Evolutionary conservation across 2,888 invertebrate genomes (phyloP).

Genomic region (Kuschelorhynchus macadamiae): DNA sequence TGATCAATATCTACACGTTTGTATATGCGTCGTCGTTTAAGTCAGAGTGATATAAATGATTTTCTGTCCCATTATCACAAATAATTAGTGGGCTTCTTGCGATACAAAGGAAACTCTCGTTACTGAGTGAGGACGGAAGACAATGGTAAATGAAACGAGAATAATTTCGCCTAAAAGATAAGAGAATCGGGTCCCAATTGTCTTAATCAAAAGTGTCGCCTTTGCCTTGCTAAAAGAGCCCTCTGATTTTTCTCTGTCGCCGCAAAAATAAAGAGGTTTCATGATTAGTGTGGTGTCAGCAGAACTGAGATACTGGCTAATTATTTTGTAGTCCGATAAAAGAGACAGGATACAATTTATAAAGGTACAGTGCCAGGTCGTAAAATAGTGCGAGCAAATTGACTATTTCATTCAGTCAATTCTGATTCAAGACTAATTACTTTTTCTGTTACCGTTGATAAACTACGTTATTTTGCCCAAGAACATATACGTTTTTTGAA

Average conservation of each 20-base stretch:
- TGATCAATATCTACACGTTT: too few relatives aligned
- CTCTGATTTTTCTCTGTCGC: slow-evolving; percentile 31
- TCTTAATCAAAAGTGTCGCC: slow-evolving; percentile 31
- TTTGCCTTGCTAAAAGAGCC: slow-evolving; percentile 27
- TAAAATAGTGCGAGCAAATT: too few relatives aligned
- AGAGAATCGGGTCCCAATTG: slow-evolving; percentile 43
- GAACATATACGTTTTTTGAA: too few relatives aligned
- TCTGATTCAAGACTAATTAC: too few relatives aligned
- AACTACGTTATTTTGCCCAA: too few relatives aligned
- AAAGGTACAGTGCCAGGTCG: too few relatives aligned
- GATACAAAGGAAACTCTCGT: slow-evolving; percentile 31
- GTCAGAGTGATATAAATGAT: neutral
- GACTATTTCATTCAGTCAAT: too few relatives aligned
- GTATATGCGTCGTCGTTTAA: too few relatives aligned
- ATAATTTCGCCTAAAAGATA: slow-evolving; percentile 42
- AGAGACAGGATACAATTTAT: neutral
- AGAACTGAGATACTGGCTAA: slow-evolving; percentile 17
- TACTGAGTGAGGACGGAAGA: slow-evolving; percentile 16
- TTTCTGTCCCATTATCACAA: slow-evolving; percentile 11
- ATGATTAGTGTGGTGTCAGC: slow-evolving; percentile 32
- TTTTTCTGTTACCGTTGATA: too few relatives aligned
- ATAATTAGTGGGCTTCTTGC: slow-evolving; percentile 29
- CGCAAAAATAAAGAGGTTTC: slow-evolving; percentile 31
- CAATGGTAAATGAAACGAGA: slow-evolving; percentile 45
- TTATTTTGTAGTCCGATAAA: slow-evolving; percentile 22